Percentiles rank a stretch among this genome's conserved stretches.
Conservation (phyloP, 2,797 vertebrate genomes). For the Macropus fuliginosus region DNA sequence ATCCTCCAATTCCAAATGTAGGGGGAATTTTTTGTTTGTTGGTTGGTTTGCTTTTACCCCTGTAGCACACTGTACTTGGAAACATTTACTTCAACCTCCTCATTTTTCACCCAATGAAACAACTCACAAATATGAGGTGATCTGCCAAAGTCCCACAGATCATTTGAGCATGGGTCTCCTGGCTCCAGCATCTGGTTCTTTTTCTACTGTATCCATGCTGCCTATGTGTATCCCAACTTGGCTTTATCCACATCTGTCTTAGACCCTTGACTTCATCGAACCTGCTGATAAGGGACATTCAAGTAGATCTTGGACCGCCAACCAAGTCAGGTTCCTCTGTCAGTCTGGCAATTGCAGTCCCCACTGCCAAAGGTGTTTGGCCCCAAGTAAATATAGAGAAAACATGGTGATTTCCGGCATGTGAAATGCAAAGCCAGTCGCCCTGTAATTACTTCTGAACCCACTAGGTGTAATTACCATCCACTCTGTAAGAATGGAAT, state of each 20-base stretch:
- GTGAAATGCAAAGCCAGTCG: slow-evolving; percentile 77
- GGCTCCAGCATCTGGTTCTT: neutral
- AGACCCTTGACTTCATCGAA: neutral
- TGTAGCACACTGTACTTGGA: neutral
- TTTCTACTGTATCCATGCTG: neutral
- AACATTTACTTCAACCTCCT: neutral
- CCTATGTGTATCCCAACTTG: neutral
- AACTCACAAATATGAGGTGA: neutral
- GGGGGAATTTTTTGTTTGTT: neutral
- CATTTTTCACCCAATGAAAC: neutral
- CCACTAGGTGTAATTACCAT: slow-evolving; percentile 83
- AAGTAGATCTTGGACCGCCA: neutral
- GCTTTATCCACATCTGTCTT: neutral
- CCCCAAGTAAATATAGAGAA: slow-evolving; percentile 68
- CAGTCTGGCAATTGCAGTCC: slow-evolving; percentile 11
- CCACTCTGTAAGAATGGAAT: slow-evolving; percentile 74
- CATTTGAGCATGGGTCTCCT: neutral
- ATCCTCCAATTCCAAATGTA: neutral
- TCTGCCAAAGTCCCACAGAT: neutral
- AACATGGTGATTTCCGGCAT: slow-evolving; percentile 81
- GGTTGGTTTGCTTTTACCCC: neutral
- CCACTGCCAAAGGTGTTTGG: slow-evolving; percentile 55
- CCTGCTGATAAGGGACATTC: neutral
- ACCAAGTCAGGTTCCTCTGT: slow-evolving; percentile 10
- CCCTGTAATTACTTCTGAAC: slow-evolving; percentile 82